phyloP scores from a whole-genome alignment of 2,113 vertebrate genomes.

The Spermophilus dauricus region DNA sequence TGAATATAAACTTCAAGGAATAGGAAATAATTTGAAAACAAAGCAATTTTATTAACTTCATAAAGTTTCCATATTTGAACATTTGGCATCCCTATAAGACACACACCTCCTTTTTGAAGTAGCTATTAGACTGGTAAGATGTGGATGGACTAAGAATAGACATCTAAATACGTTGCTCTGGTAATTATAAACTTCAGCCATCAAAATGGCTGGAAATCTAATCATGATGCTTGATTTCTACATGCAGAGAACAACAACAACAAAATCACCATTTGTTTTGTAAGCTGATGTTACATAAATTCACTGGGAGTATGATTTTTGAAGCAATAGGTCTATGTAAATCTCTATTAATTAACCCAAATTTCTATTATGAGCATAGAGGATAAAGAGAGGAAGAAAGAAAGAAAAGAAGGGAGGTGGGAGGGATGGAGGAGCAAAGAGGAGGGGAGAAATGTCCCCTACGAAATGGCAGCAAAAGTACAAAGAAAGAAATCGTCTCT shows the following conservation, averaged over 20 bases:
- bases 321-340: background rate
- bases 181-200: slow-evolving; percentile 26
- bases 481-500: background rate
- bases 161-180: slow-evolving; percentile 44
- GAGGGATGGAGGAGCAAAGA: background rate
- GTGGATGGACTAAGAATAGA: background rate
- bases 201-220: background rate
- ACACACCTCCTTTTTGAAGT: background rate
- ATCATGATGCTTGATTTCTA: slow-evolving; percentile 51
- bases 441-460: background rate
- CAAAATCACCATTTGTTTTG: slow-evolving; percentile 18
- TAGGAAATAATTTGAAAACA: slow-evolving; percentile 42
- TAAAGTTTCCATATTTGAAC: background rate
- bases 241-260: background rate
- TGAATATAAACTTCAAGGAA: slow-evolving; percentile 38
- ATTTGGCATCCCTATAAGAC: background rate
- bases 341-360: slow-evolving; percentile 17
- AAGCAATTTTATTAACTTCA: slow-evolving; percentile 26
- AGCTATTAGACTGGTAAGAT: slow-evolving; percentile 24
- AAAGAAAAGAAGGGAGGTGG: background rate
- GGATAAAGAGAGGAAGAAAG: background rate
- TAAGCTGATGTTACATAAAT: slow-evolving; percentile 30
- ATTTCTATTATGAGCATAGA: slow-evolving; percentile 9
- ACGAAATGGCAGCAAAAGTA: background rate
- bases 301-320: background rate